phyloP scores from a whole-genome alignment of 1,140 invertebrate genomes.

The Drosophila bipectinata region DNA sequence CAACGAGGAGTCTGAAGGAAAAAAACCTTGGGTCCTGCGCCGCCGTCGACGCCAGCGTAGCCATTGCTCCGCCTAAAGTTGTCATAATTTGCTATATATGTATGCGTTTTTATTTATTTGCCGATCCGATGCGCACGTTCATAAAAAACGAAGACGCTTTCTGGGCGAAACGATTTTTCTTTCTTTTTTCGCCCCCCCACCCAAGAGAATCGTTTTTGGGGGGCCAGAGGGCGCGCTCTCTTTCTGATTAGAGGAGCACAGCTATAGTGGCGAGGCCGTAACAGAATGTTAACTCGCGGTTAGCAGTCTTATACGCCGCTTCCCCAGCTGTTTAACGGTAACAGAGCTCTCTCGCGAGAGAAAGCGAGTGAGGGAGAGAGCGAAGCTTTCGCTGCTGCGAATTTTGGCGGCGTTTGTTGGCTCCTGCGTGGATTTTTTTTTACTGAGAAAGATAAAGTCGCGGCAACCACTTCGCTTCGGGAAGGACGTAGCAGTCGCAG shows the following conservation, averaged over 20 bases:
- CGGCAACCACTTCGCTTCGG: constrained; percentile 39
- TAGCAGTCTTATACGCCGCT: constrained; percentile 30
- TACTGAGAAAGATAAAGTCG: constrained; percentile 1
- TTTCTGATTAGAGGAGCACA: constrained; percentile 23
- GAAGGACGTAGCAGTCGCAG: constrained; percentile 50
- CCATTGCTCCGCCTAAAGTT: constrained; percentile 81
- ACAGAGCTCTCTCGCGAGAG: constrained; percentile 11
- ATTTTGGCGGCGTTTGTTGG: constrained; percentile 31
- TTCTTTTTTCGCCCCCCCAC: constrained; percentile 2
- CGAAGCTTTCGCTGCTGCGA: constrained; percentile 44
- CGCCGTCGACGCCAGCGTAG: constrained; percentile 32
- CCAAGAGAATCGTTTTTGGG: not conserved
- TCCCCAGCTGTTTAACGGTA: constrained; percentile 36
- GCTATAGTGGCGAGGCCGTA: constrained; percentile 19
- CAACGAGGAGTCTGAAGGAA: constrained; percentile 44
- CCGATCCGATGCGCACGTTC: constrained; percentile 61
- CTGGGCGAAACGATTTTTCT: constrained; percentile 11
- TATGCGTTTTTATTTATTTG: constrained; percentile 77
- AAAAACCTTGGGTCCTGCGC: constrained; percentile 31
- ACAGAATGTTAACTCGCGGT: constrained; percentile 19
- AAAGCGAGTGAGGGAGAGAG: not conserved
- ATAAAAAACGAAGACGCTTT: constrained; percentile 57
- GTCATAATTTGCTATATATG: constrained; percentile 81
- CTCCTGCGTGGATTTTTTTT: constrained; percentile 39
- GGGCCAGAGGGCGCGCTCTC: not conserved